Percentiles rank a stretch among this genome's conserved stretches.
Conservation (phyloP, 2,888 invertebrate species). For the Erannis defoliaria region DNA sequence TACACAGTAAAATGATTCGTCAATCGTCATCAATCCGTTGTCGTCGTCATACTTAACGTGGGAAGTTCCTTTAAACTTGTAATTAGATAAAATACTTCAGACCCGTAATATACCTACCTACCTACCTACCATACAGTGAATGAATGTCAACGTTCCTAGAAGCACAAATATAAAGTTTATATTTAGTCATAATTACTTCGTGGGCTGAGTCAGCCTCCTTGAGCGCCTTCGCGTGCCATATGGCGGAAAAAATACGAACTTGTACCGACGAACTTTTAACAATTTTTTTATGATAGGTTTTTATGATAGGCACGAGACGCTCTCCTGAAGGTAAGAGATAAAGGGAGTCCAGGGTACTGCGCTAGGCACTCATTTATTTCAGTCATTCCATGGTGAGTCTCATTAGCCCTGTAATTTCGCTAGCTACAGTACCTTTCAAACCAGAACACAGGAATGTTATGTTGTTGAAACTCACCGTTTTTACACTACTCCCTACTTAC, state of each 20-base stretch:
- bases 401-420: too few species aligned
- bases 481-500: too few species aligned
- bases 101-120: slow-evolving; percentile 5
- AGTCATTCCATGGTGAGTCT: too few species aligned
- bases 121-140: slow-evolving; percentile 6
- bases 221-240: slow-evolving; percentile 22
- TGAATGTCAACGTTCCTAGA: slow-evolving; percentile 36
- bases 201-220: slow-evolving; percentile 35
- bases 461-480: too few species aligned
- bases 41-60: not conserved
- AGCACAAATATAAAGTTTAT: slow-evolving; percentile 33
- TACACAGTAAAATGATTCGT: not conserved
- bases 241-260: slow-evolving; percentile 18
- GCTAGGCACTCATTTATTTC: too few species aligned
- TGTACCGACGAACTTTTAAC: not conserved
- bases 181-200: slow-evolving; percentile 31
- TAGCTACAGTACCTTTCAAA: too few species aligned
- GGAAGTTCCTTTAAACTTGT: slow-evolving; percentile 13
- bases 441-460: too few species aligned
- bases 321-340: too few species aligned
- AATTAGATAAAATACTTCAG: slow-evolving; percentile 23
- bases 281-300: not conserved
- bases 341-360: too few species aligned
- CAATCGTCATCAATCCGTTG: too few species aligned
- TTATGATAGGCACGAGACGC: too few species aligned